These are phyloP conservation scores for Eremobia ochroleuca DNA, from an alignment of 2,888 invertebrate species.

Conservation along the genomic window DNA sequence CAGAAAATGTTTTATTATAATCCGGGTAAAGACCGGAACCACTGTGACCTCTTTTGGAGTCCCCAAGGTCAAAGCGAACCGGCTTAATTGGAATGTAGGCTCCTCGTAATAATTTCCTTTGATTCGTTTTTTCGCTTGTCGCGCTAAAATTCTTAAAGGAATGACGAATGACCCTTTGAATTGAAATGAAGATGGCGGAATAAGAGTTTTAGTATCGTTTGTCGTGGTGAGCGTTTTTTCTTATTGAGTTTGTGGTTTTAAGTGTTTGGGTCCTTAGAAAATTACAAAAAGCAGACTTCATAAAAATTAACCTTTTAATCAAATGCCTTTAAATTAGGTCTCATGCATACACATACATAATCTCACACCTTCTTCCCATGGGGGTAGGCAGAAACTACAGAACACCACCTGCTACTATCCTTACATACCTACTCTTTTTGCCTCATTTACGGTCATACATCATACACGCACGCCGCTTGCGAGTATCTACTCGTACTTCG, in stretches of 20 bases:
- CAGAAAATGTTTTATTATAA: constrained; percentile 72
- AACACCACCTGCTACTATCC: background rate
- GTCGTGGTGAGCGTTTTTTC: constrained; percentile 35
- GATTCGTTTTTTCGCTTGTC: constrained; percentile 58
- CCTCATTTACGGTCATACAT: too few relatives aligned
- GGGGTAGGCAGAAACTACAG: too few relatives aligned
- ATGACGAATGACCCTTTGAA: constrained; percentile 56
- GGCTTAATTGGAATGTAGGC: constrained; percentile 64
- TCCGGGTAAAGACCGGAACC: constrained; percentile 62
- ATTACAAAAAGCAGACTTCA: too few relatives aligned
- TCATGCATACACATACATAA: too few relatives aligned
- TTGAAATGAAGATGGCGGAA: constrained; percentile 45
- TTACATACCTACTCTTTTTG: too few relatives aligned
- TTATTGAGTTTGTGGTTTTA: background rate
- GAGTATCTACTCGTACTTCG: too few relatives aligned
- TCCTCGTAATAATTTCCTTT: constrained; percentile 57
- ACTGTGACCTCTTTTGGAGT: constrained; percentile 48
- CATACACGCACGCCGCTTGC: too few relatives aligned
- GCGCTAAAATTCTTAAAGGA: constrained; percentile 42
- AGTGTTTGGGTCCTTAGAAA: background rate
- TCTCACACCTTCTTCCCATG: too few relatives aligned
- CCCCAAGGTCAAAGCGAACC: constrained; percentile 53
- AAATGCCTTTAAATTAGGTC: background rate
- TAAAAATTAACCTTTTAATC: background rate
- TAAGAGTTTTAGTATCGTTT: constrained; percentile 27